phyloP scores from a whole-genome alignment of 2,888 invertebrate species.

The Acleris cristana region DNA sequence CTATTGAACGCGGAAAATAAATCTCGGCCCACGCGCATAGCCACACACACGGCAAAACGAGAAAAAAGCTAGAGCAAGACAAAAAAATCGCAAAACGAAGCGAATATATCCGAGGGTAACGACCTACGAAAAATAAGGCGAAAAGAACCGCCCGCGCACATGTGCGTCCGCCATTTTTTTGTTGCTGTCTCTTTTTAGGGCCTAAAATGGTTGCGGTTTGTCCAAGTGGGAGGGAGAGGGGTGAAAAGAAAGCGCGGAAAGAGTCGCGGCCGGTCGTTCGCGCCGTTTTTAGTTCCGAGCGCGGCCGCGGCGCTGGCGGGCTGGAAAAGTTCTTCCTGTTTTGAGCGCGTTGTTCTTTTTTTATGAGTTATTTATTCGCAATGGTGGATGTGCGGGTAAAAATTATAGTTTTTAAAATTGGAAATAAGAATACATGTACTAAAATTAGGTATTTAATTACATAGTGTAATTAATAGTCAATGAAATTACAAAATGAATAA shows the following conservation, averaged over 20 bases:
- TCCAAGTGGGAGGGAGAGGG: conserved; percentile 61
- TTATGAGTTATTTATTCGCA: conserved; percentile 26
- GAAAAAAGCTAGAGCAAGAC: conserved; percentile 58
- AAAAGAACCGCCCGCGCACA: conserved; percentile 76
- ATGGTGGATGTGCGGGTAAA: neutral
- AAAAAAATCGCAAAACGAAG: conserved; percentile 58
- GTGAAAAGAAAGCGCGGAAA: conserved; percentile 78
- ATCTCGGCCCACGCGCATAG: conserved; percentile 75
- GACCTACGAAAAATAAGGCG: conserved; percentile 81
- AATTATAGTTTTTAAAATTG: no score
- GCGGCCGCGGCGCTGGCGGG: conserved; percentile 66
- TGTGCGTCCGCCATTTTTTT: conserved; percentile 81
- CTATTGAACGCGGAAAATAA: conserved; percentile 54
- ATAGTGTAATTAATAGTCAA: no score
- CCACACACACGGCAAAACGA: conserved; percentile 62
- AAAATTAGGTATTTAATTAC: no score
- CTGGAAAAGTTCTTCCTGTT: conserved; percentile 78
- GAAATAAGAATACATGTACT: no score
- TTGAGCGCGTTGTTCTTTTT: conserved; percentile 58
- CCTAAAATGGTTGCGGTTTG: conserved; percentile 63
- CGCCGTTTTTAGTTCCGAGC: conserved; percentile 67
- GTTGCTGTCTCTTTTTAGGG: conserved; percentile 67
- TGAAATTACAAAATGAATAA: no score
- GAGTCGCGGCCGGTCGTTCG: conserved; percentile 67
- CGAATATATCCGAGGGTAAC: conserved; percentile 77